Conservation (phyloP, 2,113 vertebrate genomes). For the Junco hyemalis region DNA sequence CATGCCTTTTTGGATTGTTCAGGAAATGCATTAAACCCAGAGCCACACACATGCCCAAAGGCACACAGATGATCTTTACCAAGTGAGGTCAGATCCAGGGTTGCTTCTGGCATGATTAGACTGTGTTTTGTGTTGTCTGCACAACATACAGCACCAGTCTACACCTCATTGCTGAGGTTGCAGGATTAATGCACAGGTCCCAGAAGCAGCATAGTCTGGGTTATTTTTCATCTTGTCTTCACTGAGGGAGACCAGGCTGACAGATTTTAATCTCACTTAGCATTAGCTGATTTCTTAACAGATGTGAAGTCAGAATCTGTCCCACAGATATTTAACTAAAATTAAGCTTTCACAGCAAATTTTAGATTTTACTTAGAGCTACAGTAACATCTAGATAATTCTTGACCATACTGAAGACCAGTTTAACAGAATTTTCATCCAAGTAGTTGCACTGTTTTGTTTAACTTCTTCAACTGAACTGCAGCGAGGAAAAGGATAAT, state of each 20-base stretch:
- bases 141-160: accelerated
- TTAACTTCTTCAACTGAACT: not conserved
- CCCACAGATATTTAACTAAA: not conserved
- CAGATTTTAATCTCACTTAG: not conserved
- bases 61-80: not conserved
- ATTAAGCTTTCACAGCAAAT: not conserved
- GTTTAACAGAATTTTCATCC: not conserved
- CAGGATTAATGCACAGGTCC: not conserved
- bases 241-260: not conserved
- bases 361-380: not conserved
- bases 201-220: not conserved
- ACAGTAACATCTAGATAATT: not conserved
- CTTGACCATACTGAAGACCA: not conserved
- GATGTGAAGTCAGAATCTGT: not conserved
- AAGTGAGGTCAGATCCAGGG: not conserved
- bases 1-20: not conserved
- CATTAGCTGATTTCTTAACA: not conserved
- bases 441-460: not conserved
- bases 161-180: not conserved
- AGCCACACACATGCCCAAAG: not conserved
- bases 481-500: not conserved
- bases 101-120: not conserved
- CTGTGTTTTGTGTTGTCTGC: not conserved
- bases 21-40: not conserved
- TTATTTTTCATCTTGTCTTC: not conserved